Base-by-base conservation (phyloP, 2,888 invertebrate genomes). In the Ditula angustiorana region DNA sequence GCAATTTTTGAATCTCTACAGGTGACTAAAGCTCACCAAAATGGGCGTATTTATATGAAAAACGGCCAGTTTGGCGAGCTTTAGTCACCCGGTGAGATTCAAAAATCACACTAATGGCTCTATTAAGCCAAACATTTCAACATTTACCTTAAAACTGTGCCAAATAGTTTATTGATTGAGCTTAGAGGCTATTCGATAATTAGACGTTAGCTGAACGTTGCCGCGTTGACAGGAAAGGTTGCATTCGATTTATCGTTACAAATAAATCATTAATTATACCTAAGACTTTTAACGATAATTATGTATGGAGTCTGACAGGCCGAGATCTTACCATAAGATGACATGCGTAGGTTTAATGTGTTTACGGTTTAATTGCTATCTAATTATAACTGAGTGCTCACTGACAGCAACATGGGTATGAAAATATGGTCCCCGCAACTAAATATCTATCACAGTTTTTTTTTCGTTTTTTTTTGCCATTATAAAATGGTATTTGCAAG, bases 201-300 rank as follows among this genome's bases (percentile, higher is more conserved):
- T 35, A 59, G 35, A 30, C 21, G 30, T 30, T 28, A 5, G 37
- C 24, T 35, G 19, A 49, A 24, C 47, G 7, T 37, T 2, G 5
- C 1, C 35, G 8, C 13, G 41, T 26, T 26, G 50, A 59, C 49
- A 59, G 37, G 26, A 21, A 59, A 59, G 59, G 59, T 59, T 59
- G 28, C 41, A 21, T 44, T 44, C n/a, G 19, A 49, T n/a, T n/a
- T n/a, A n/a, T 50, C 37, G 19, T 50, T 50, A 59, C 19, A 59
- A 37, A 50, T 50, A 59, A 28, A 59, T 59, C 21, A 50, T 49
- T 21, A 35, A 35, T 47, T 33, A 58, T 7, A 5, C 19, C 19
- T 47, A 19, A 35, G 16, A 30, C 44, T 57, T 46, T 24, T 19
- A n/a, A 58, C 33, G 23, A n/a, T 47, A 47, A 35, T 49, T 16